Percentiles rank a stretch among this genome's conserved stretches.
These are phyloP conservation scores for Euura saliciscinereae DNA, from an alignment of 1,140 invertebrate genomes.

Conservation along the genomic window DNA sequence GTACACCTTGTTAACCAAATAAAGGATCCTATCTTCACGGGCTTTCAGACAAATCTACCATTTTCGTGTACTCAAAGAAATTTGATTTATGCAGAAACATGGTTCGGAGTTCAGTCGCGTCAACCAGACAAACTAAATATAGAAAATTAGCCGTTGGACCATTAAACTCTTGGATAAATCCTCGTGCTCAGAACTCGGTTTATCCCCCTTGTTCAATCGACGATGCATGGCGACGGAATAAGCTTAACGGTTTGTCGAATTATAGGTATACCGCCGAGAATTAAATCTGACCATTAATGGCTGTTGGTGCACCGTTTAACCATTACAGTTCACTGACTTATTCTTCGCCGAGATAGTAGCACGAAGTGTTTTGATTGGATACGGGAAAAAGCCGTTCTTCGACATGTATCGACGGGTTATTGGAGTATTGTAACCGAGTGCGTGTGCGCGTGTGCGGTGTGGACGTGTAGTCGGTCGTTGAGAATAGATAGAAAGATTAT, in stretches of 20 bases:
- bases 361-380: too few relatives aligned
- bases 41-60: too few relatives aligned
- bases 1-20: slow-evolving; percentile 47
- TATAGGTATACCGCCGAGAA: not conserved
- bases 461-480: not conserved
- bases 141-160: too few relatives aligned
- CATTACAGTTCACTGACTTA: slow-evolving; percentile 13
- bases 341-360: too few relatives aligned
- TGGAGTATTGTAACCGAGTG: not conserved
- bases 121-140: too few relatives aligned
- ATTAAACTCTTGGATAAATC: too few relatives aligned
- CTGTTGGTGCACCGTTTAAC: slow-evolving; percentile 6
- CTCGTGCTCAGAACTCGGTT: too few relatives aligned
- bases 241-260: not conserved
- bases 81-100: too few relatives aligned
- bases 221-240: not conserved
- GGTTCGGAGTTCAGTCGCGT: too few relatives aligned
- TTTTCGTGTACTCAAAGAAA: too few relatives aligned
- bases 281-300: not conserved
- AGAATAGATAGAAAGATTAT: slow-evolving; percentile 54
- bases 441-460: not conserved
- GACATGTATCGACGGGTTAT: too few relatives aligned
- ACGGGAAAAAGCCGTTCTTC: too few relatives aligned
- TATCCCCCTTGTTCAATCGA: not conserved
- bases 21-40: slow-evolving; percentile 40